These are phyloP conservation scores for Zeuzera pyrina DNA, from an alignment of 2,888 invertebrate genomes.

Conservation along the genomic window DNA sequence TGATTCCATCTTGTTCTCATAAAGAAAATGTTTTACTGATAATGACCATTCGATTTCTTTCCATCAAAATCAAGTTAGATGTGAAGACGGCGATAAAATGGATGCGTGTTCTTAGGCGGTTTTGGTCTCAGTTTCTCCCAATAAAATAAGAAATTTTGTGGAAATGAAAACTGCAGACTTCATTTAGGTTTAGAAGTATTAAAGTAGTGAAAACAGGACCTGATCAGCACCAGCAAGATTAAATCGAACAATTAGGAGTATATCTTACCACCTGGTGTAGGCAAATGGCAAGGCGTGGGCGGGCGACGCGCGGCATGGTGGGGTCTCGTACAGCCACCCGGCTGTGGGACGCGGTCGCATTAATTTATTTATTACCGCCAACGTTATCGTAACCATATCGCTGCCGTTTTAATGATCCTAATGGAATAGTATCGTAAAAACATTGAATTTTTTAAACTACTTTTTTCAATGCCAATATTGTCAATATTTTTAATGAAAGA, in stretches of 20 bases:
- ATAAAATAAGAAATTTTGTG: too few relatives aligned
- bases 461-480: too few relatives aligned
- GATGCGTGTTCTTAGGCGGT: too few relatives aligned
- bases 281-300: constrained; percentile 1
- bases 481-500: too few relatives aligned
- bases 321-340: constrained; percentile 37
- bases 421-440: constrained; percentile 6
- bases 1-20: constrained; percentile 12
- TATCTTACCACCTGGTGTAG: constrained; percentile 28
- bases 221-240: constrained; percentile 4
- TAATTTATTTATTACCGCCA: constrained; percentile 37
- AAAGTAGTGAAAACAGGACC: too few relatives aligned
- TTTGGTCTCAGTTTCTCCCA: too few relatives aligned
- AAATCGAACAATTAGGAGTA: constrained; percentile 26
- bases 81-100: too few relatives aligned
- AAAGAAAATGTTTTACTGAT: constrained; percentile 9
- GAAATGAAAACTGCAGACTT: too few relatives aligned
- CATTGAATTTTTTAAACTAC: too few relatives aligned
- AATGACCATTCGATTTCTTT: too few relatives aligned
- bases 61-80: too few relatives aligned
- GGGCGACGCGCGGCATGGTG: constrained; percentile 24
- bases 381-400: constrained; percentile 17
- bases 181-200: too few relatives aligned
- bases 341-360: constrained; percentile 21
- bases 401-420: constrained; percentile 6